Conservation (phyloP, 2,888 invertebrate species). For the Podabrus alpinus region DNA sequence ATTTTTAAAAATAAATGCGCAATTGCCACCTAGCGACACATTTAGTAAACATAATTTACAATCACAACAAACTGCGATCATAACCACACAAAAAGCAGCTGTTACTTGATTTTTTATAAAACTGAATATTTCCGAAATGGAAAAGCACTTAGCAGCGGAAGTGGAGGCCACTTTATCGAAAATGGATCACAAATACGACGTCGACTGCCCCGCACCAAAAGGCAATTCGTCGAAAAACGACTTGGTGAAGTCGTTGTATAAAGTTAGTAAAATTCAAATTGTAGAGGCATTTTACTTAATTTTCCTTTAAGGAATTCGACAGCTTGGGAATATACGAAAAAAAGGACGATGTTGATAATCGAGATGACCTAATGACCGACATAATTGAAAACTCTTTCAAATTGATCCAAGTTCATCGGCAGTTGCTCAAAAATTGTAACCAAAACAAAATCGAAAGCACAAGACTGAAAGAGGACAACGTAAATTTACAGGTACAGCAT, state of each 20-base stretch:
- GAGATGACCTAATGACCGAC: not conserved
- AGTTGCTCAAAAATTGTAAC: not conserved
- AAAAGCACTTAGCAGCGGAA: not conserved
- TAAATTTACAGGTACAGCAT: not conserved
- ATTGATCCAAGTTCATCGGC: not conserved
- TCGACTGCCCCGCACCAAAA: not conserved
- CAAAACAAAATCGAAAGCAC: not conserved
- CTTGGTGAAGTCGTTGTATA: not conserved
- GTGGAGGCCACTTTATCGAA: not conserved
- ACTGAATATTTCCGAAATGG: not conserved
- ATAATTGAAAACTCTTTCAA: not conserved
- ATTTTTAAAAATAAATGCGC: not conserved
- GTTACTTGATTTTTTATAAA: not conserved
- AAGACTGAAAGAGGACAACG: not conserved
- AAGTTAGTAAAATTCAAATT: not conserved
- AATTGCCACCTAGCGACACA: not conserved
- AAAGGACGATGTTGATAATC: not conserved
- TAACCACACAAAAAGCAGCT: too few relatives aligned
- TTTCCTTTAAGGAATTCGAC: not conserved
- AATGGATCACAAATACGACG: not conserved
- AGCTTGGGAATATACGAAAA: not conserved
- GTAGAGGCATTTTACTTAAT: not conserved
- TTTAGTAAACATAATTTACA: not conserved
- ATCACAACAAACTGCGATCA: too few relatives aligned
- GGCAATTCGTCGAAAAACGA: not conserved